A percentile compares a stretch with the other conserved stretches of the same genome.
Conservation (phyloP, 2,113 vertebrate genomes). For the Scartelaos histophorus region DNA sequence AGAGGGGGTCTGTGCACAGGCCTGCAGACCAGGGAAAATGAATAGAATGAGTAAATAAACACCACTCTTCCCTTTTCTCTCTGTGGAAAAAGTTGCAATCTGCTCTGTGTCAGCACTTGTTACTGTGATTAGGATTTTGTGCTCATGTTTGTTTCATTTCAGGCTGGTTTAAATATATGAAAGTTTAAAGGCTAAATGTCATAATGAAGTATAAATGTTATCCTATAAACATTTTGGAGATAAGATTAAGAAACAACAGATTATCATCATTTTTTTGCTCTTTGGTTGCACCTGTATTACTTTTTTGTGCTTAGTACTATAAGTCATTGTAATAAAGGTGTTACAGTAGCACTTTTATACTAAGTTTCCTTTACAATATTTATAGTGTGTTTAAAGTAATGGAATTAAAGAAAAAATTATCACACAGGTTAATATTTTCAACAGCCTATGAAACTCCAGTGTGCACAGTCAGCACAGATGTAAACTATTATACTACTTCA, state of each 20-base stretch:
- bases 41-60: background rate
- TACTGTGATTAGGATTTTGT: background rate
- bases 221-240: too few species aligned
- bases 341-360: background rate
- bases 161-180: too few species aligned
- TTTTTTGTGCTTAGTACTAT: background rate
- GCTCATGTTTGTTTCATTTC: background rate
- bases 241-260: background rate
- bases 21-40: background rate
- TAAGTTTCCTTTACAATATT: too few species aligned
- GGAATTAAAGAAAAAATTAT: too few species aligned
- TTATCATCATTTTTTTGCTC: too few species aligned
- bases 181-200: too few species aligned
- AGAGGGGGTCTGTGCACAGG: conserved; percentile 44
- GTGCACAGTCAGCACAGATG: too few species aligned
- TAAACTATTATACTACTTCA: background rate
- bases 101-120: background rate
- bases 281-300: too few species aligned
- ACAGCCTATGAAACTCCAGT: background rate
- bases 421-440: too few species aligned
- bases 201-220: background rate
- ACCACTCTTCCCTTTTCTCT: background rate
- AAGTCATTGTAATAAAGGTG: too few species aligned
- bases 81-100: background rate
- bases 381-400: too few species aligned